Conservation (phyloP, 2,113 vertebrate genomes). For the Tor tambroides region DNA sequence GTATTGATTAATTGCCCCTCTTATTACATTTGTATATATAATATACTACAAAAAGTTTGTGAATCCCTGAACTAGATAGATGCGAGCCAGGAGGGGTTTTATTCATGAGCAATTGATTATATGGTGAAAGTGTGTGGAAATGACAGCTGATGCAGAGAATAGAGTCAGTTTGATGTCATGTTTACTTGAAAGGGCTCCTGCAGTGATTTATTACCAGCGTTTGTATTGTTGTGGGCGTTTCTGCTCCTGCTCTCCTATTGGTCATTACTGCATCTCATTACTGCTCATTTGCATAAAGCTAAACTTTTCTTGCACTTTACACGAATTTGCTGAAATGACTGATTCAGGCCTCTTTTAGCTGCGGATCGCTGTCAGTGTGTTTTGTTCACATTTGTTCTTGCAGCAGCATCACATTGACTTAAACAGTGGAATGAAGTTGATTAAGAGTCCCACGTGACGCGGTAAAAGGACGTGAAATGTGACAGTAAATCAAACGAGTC, state of each 20-base stretch:
- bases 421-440: neutral
- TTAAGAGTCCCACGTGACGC: neutral
- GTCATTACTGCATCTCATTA: neutral
- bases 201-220: neutral
- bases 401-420: neutral
- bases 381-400: neutral
- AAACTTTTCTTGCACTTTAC: neutral
- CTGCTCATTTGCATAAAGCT: neutral
- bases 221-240: neutral
- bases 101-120: neutral
- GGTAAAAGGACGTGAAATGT: neutral
- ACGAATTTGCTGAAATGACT: neutral
- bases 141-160: too few species aligned
- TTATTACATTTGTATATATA: too few species aligned
- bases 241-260: neutral
- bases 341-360: neutral
- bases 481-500: slow-evolving; percentile 42
- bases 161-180: neutral
- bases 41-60: too few species aligned
- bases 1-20: too few species aligned
- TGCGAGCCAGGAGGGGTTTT: neutral
- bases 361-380: neutral
- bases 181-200: neutral
- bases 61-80: neutral
- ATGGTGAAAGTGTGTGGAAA: neutral